Evolutionary conservation across 2,888 invertebrate species (phyloP).

Genomic region (Xylocampa areola): DNA sequence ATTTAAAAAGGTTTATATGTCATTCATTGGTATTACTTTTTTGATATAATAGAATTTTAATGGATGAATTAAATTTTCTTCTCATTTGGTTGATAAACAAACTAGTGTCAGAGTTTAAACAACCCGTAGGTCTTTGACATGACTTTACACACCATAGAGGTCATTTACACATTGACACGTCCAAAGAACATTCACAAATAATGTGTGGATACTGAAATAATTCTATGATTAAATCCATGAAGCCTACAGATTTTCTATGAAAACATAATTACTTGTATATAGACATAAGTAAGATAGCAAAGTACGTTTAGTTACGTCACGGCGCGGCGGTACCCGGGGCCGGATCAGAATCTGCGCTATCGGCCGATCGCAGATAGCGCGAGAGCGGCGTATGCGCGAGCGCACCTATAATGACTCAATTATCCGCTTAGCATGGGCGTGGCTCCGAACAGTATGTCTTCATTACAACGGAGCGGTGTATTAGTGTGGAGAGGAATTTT

Average conservation of each 20-base stretch:
- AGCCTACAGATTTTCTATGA: conserved; percentile 2
- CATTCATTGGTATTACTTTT: no score
- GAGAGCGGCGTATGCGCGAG: conserved; percentile 76
- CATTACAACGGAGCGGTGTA: conserved; percentile 74
- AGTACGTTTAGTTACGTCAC: conserved; percentile 35
- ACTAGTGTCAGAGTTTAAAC: no score
- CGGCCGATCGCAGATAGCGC: conserved; percentile 76
- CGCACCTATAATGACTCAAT: conserved; percentile 89
- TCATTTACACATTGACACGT: no score
- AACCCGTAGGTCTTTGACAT: no score
- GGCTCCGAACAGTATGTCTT: conserved; percentile 84
- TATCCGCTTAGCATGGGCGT: conserved; percentile 88
- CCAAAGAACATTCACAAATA: no score
- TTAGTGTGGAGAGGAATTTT: conserved; percentile 62
- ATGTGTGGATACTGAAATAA: no score
- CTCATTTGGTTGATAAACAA: no score
- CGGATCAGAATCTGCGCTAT: conserved; percentile 72
- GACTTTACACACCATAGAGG: no score
- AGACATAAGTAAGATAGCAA: conserved; percentile 19
- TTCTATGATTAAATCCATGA: no score
- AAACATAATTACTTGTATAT: conserved; percentile 16
- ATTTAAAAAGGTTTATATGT: no score
- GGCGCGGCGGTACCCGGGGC: conserved; percentile 68
- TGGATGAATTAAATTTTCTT: no score
- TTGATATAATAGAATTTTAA: no score